A percentile compares a stretch with the other conserved stretches of the same genome.
phyloP scores from a whole-genome alignment of 2,113 vertebrate genomes.

The Copsychus sechellarum region DNA sequence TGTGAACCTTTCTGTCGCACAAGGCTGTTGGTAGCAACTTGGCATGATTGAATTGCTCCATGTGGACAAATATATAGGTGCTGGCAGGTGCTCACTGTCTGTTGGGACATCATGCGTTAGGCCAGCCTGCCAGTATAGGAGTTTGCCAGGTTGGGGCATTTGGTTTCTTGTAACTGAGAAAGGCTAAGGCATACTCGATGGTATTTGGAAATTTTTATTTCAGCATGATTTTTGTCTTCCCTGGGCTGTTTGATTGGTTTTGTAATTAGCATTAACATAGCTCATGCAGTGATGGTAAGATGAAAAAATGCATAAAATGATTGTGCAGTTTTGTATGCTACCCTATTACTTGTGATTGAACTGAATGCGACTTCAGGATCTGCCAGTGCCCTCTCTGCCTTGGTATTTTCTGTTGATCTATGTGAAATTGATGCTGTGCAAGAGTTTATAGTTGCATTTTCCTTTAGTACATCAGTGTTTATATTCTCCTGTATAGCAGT shows the following conservation, averaged over 20 bases:
- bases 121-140: not conserved
- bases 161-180: not conserved
- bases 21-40: not conserved
- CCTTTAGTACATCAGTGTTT: not conserved
- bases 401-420: not conserved
- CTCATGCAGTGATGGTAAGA: fast-evolving
- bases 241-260: not conserved
- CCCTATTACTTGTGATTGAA: not conserved
- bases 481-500: not conserved
- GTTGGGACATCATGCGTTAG: fast-evolving
- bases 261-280: not conserved
- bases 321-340: not conserved
- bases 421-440: not conserved
- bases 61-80: not conserved
- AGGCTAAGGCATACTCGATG: not conserved
- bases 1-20: not conserved
- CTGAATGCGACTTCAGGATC: not conserved
- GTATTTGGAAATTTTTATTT: not conserved
- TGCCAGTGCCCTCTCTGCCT: not conserved
- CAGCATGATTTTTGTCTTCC: not conserved
- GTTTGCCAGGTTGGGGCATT: not conserved
- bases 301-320: not conserved
- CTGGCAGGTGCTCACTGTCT: not conserved
- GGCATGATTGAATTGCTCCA: fast-evolving
- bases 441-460: not conserved